phyloP scores from a whole-genome alignment of 2,888 invertebrate species.

The Eupithecia subumbrata region DNA sequence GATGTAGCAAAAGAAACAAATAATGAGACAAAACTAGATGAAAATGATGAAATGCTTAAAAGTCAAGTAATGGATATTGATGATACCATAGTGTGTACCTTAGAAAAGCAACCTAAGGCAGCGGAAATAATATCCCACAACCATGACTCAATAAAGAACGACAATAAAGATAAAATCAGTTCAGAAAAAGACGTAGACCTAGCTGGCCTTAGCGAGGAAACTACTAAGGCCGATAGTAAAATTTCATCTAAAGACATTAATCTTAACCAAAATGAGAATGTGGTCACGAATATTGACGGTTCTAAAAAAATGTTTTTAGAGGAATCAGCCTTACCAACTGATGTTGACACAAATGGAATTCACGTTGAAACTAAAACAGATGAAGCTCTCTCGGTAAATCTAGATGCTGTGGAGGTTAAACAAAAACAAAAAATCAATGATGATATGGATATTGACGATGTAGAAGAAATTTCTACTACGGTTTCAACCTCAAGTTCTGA shows the following conservation, averaged over 20 bases:
- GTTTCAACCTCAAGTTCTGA: not conserved
- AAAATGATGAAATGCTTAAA: not conserved
- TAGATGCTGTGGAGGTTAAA: not conserved
- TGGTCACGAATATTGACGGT: constrained; percentile 16
- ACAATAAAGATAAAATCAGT: not conserved
- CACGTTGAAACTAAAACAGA: constrained; percentile 12
- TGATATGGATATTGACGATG: constrained; percentile 37
- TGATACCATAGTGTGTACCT: not conserved
- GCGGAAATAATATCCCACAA: not conserved
- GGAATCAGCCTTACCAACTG: not conserved
- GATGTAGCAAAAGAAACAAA: not conserved
- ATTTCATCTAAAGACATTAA: not conserved
- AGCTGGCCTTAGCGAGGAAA: not conserved
- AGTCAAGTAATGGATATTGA: not conserved
- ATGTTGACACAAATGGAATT: not conserved
- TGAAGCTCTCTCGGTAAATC: not conserved
- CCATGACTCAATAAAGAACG: not conserved
- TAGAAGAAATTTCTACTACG: constrained; percentile 18
- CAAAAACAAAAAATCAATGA: constrained; percentile 8
- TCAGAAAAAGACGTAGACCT: not conserved
- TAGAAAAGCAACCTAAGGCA: not conserved
- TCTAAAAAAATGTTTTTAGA: not conserved
- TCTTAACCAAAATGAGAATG: constrained; percentile 1
- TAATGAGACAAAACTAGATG: not conserved
- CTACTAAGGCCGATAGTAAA: not conserved